Evolutionary conservation across 2,888 invertebrate genomes (phyloP).

Genomic region (Melangyna quadrimaculata): DNA sequence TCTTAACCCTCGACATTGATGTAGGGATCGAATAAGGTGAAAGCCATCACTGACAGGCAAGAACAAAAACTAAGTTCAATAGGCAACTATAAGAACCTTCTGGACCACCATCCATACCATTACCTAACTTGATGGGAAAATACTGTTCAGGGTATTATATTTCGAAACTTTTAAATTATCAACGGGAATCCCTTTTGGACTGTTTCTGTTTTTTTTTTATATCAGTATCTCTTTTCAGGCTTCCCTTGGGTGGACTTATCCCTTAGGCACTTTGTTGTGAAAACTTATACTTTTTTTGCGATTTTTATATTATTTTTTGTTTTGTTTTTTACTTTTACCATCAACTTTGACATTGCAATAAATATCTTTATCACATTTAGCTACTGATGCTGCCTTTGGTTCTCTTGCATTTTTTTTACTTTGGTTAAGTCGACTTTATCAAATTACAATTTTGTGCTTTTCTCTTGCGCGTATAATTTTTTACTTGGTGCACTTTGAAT

Average conservation of each 20-base stretch:
- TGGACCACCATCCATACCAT: slow-evolving; percentile 19
- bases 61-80: slow-evolving; percentile 20
- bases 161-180: slow-evolving; percentile 40
- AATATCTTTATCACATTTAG: slow-evolving; percentile 18
- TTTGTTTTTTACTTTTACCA: background rate
- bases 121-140: background rate
- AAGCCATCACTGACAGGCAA: slow-evolving; percentile 14
- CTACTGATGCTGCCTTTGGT: background rate
- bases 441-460: slow-evolving; percentile 54
- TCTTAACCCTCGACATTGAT: slow-evolving; percentile 15
- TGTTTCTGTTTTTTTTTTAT: background rate
- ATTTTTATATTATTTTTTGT: background rate
- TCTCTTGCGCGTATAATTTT: slow-evolving; percentile 27
- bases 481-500: slow-evolving; percentile 31
- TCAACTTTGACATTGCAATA: slow-evolving; percentile 39
- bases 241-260: background rate
- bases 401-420: background rate
- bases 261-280: slow-evolving; percentile 33
- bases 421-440: slow-evolving; percentile 47
- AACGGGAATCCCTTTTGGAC: background rate
- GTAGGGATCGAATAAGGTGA: background rate
- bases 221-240: slow-evolving; percentile 25
- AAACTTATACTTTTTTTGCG: background rate
- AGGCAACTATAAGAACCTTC: slow-evolving; percentile 19
- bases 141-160: slow-evolving; percentile 33